phyloP scores from a whole-genome alignment of 2,113 vertebrate species.

The Hepsetus odoe region DNA sequence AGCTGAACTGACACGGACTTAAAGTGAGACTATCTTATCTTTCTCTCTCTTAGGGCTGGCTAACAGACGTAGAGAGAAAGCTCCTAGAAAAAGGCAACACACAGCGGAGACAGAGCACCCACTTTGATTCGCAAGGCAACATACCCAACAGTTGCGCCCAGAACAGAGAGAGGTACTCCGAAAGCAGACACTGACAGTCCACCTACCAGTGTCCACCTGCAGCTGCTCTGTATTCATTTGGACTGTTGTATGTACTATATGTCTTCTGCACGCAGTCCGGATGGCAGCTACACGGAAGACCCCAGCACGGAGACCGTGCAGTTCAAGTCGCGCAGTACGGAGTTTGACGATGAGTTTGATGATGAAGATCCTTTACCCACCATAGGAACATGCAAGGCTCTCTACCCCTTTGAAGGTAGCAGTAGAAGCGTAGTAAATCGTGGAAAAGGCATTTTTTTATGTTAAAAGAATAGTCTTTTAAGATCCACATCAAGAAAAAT shows the following conservation, averaged over 20 bases:
- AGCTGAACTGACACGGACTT: not conserved
- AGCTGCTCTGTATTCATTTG: constrained; percentile 46
- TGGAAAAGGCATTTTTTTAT: not conserved
- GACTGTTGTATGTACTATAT: constrained; percentile 57
- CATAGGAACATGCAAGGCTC: constrained; percentile 94
- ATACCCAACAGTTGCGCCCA: constrained; percentile 84
- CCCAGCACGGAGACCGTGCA: constrained; percentile 85
- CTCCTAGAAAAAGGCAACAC: constrained; percentile 69
- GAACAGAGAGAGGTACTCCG: constrained; percentile 84
- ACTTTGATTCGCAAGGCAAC: constrained; percentile 80
- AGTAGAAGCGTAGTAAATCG: not conserved
- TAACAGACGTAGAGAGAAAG: constrained; percentile 85
- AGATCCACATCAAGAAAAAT: too few species aligned
- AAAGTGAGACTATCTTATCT: not conserved
- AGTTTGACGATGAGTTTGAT: constrained; percentile 95
- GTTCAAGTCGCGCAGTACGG: constrained; percentile 85
- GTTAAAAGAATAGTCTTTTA: too few species aligned
- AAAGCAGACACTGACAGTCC: constrained; percentile 14
- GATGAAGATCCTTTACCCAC: constrained; percentile 92
- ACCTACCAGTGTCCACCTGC: not conserved
- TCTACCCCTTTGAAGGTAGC: constrained; percentile 92
- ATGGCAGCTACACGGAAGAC: constrained; percentile 98
- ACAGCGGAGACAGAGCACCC: constrained; percentile 80
- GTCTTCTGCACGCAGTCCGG: constrained; percentile 90
- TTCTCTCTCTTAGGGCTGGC: constrained; percentile 80